A percentile compares a stretch with the other conserved stretches of the same genome.
Evolutionary conservation across 2,113 vertebrate species (phyloP).

Genomic region (Phylloscopus whistleri): DNA sequence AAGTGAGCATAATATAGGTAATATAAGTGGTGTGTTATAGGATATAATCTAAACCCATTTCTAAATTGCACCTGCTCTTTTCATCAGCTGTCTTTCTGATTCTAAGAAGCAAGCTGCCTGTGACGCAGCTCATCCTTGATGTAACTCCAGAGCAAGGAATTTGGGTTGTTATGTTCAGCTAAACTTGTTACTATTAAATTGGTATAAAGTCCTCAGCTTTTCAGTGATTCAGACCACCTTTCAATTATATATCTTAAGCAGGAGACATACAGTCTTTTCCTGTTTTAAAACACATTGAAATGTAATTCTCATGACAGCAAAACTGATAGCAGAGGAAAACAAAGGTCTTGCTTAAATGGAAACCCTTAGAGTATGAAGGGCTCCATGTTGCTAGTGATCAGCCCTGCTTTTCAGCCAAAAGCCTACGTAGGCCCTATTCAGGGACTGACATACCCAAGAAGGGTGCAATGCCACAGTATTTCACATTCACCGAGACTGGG

Average conservation of each 20-base stretch:
- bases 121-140: not conserved
- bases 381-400: not conserved
- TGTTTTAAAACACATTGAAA: not conserved
- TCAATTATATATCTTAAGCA: not conserved
- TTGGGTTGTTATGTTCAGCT: not conserved
- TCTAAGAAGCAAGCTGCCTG: slow-evolving; percentile 5
- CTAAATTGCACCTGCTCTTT: slow-evolving; percentile 58
- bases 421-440: not conserved
- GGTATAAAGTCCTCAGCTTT: not conserved
- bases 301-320: not conserved
- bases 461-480: not conserved
- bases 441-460: not conserved
- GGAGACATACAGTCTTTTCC: not conserved
- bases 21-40: not conserved
- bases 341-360: not conserved
- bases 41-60: slow-evolving; percentile 29
- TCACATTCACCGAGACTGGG: not conserved
- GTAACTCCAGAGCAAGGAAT: slow-evolving; percentile 15
- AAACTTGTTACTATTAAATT: not conserved
- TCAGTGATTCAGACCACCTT: not conserved
- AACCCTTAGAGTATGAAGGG: not conserved
- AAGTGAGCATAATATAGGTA: slow-evolving; percentile 41
- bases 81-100: not conserved
- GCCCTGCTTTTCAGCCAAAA: not conserved
- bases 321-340: not conserved